Evolutionary conservation across 2,888 invertebrate species (phyloP), one percentile per base, ranked within the genome.

Genomic region (Trissonchulus latispiculum): DNA sequence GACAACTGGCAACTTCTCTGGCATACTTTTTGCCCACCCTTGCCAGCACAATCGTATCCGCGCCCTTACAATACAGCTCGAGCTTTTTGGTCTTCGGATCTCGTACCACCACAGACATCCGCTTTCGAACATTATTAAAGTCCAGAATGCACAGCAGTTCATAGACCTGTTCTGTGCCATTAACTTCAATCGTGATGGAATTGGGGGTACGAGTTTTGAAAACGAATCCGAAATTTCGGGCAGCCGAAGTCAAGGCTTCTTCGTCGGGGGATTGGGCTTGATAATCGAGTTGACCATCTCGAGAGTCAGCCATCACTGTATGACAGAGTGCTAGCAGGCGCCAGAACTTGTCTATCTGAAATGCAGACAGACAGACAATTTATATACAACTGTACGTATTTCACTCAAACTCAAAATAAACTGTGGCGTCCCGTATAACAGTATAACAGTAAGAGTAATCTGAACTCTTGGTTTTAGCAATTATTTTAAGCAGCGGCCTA

Each of bases 241-340:
- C 97, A 0, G 99, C 97, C 18, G 95, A 93, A 31, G 97, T 97
- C 48, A 99, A 87, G 0, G 99, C 99, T 67, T 92, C 90, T 84
- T 99, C 99, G 84, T 99, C 99, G 0, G 99, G 99, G 75, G 95
- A 96, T 84, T 99, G 97, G 31, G 99, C 97, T 87, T 88, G 72
- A 84, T 92, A 92, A 81, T 90, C 89, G 76, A 92, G 86, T 80
- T 88, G 87, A 0, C 85, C 86, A 84, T 77, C 73, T 61, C 79
- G 78, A 23, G 78, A 70, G 64, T 83, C 81, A 0, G 96, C 92
- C 97, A 99, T 99, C 71, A 99, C 97, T 1, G 99, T 99, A 83
- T 99, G 99, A 84, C 99, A 99, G 37, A 99, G 87, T 1, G 97
- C 93, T 77, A 99, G 87, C 74, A 96, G 86, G 61, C 91, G 89